Conservation (phyloP, 2,888 invertebrate genomes). For the Deroplatys truncata region DNA sequence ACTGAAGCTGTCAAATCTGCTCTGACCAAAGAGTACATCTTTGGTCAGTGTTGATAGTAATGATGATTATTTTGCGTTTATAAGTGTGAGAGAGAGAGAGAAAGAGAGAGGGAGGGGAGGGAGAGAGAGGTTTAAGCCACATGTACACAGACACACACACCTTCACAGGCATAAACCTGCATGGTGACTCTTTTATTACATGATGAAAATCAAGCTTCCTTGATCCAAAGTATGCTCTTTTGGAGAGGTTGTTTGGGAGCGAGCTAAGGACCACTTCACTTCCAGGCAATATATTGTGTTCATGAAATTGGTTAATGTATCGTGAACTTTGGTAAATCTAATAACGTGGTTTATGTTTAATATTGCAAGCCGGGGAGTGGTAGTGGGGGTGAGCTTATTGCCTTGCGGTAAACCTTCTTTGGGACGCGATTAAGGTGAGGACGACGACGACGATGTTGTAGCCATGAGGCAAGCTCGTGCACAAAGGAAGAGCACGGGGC, state of each 20-base stretch:
- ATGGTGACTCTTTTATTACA: not conserved
- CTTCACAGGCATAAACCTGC: not conserved
- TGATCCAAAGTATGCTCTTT: not conserved
- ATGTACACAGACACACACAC: no score
- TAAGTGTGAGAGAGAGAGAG: no score
- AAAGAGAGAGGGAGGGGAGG: no score
- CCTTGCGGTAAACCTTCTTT: slow-evolving; percentile 16
- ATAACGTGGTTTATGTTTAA: slow-evolving; percentile 17
- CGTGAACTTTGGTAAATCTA: slow-evolving; percentile 14
- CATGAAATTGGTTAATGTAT: slow-evolving; percentile 12
- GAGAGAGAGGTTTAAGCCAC: no score
- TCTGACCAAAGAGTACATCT: no score
- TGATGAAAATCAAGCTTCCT: not conserved
- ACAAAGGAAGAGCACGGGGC: not conserved
- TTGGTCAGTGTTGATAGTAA: no score
- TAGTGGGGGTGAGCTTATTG: not conserved
- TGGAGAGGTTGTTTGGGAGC: not conserved
- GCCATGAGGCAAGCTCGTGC: not conserved
- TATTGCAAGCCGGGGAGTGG: not conserved
- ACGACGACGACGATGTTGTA: not conserved
- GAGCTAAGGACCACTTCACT: not conserved
- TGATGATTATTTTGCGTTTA: no score
- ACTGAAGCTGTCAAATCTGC: no score
- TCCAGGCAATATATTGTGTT: slow-evolving; percentile 4
- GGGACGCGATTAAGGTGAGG: not conserved